Conservation (phyloP, 2,113 vertebrate species). For the Galemys pyrenaicus region DNA sequence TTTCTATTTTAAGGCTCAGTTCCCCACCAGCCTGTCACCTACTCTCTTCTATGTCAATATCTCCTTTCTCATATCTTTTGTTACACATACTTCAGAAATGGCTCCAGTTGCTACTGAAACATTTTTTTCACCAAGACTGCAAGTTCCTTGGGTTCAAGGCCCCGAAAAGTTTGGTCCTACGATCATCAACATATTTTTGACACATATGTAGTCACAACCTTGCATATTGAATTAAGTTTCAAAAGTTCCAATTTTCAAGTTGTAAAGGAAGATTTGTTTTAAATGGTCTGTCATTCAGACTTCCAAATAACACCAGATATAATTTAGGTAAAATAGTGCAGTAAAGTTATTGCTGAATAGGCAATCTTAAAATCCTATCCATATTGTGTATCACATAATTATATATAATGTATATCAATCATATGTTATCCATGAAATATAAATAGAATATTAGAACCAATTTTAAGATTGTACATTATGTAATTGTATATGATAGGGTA, state of each 20-base stretch:
- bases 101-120: background rate
- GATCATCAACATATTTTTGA: background rate
- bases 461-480: too few relatives aligned
- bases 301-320: background rate
- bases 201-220: background rate
- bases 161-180: background rate
- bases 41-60: background rate
- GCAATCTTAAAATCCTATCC: background rate
- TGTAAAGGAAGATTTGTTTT: background rate
- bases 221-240: background rate
- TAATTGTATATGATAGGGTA: too few relatives aligned
- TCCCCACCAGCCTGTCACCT: rapidly evolving
- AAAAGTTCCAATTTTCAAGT: background rate
- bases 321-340: background rate
- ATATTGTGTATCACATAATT: background rate
- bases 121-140: background rate
- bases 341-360: background rate
- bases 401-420: background rate
- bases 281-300: background rate
- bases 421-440: background rate
- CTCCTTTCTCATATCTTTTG: background rate
- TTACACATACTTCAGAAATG: background rate
- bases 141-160: background rate
- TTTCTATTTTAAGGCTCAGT: background rate
- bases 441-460: too few relatives aligned